Base-by-base conservation (phyloP, 2,888 invertebrate species). In the Spodoptera littoralis region DNA sequence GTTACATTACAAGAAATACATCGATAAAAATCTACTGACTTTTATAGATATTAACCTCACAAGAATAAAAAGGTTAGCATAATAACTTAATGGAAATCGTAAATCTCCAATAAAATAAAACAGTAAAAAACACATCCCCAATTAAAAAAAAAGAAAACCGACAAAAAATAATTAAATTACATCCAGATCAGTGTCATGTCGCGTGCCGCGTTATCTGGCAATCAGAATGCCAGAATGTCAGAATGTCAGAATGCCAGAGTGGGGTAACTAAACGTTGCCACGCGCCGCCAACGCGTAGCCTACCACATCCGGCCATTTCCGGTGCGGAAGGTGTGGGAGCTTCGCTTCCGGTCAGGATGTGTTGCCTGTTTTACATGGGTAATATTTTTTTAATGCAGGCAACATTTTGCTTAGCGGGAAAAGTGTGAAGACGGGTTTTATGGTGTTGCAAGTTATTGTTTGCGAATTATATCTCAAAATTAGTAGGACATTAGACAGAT, bases 211-310 rank as follows among this genome's bases (percentile, higher is more conserved):
- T 73, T 82, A 83, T 83, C 83, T 53, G 45, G 24, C 62, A 73
- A 73, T 76, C 77, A 22, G 70, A 56, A 52, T 65, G 63, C 44
- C 67, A 57, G 60, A 66, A 65, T 36, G 36, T 8, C 36, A 36
- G 36, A 36, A 36, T 9, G 36, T 1, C 36, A 36, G 36, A 36
- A 36, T 9, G 36, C 8, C 1, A 36, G 9, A 70, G 60, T 64
- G 58, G 82, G 82, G 83, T 81, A 77, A 73, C 52, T 81, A 86
- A 88, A 80, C 76, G 85, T 63, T 73, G 83, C 77, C 88, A 83
- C 84, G 79, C 83, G 59, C 64, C 61, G 76, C 76, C 78, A 52
- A 70, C 55, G 74, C 78, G 78, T 66, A 76, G 80, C 77, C 50
- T 77, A 68, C 80, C 83, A 70, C 76, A 82, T 85, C 86, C 66